Percentiles rank a stretch among this genome's conserved stretches.
Evolutionary conservation across 1,140 invertebrate species (phyloP).

Genomic region (Armadillidium nasatum): DNA sequence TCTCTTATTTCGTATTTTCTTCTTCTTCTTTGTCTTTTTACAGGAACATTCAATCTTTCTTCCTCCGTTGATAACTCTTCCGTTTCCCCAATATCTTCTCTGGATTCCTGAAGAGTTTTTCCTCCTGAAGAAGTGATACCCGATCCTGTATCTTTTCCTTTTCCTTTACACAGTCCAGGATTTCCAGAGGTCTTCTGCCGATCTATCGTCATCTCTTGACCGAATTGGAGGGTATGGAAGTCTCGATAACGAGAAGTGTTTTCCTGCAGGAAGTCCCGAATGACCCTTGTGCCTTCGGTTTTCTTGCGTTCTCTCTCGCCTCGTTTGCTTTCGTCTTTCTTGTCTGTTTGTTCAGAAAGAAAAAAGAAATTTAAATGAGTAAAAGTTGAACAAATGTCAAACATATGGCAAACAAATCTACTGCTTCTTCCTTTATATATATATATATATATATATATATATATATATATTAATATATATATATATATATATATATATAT

Average conservation of each 20-base stretch:
- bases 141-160: background rate
- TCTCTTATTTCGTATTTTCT: constrained; percentile 23
- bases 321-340: background rate
- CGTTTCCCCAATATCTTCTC: background rate
- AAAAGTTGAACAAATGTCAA: background rate
- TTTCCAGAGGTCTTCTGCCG: background rate
- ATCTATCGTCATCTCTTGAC: constrained; percentile 14
- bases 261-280: background rate
- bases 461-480: too few species aligned
- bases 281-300: background rate
- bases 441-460: too few species aligned
- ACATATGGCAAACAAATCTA: too few species aligned
- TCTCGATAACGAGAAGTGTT: background rate
- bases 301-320: background rate
- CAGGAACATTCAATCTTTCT: background rate
- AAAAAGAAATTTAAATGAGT: background rate
- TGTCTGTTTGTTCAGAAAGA: background rate
- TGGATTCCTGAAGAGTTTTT: background rate
- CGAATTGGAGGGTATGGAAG: background rate
- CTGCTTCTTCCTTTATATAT: too few species aligned
- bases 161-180: background rate
- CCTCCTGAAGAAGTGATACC: background rate
- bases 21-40: constrained; percentile 14
- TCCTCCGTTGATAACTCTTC: background rate
- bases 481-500: too few species aligned